Conservation (phyloP, 2,888 invertebrate genomes). For the Drosophila melanosoma region DNA sequence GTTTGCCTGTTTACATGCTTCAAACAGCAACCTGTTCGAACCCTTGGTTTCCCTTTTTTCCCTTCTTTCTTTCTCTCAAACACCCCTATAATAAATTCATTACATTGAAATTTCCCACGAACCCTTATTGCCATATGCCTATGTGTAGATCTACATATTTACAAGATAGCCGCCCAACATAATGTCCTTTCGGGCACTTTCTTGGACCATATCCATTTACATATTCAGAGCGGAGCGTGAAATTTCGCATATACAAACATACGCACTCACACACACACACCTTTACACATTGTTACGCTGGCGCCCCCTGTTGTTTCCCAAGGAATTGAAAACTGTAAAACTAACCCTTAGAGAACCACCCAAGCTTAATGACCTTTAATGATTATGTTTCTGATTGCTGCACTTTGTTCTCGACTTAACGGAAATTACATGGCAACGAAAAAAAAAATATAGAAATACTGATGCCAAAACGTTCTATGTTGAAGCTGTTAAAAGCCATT, state of each 20-base stretch:
- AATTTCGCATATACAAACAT: slow-evolving; percentile 23
- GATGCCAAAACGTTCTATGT: slow-evolving; percentile 8
- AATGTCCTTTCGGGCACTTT: slow-evolving; percentile 34
- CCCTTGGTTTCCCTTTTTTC: slow-evolving; percentile 6
- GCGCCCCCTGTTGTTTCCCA: slow-evolving; percentile 36
- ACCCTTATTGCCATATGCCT: slow-evolving; percentile 22
- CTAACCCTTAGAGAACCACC: slow-evolving; percentile 45
- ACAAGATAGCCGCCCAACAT: slow-evolving; percentile 49
- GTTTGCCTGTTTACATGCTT: not conserved
- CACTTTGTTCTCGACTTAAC: slow-evolving; percentile 26
- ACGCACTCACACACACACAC: not conserved
- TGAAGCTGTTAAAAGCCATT: slow-evolving; percentile 25
- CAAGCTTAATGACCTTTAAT: slow-evolving; percentile 66
- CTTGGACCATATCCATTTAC: slow-evolving; percentile 51
- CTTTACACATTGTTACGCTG: slow-evolving; percentile 2
- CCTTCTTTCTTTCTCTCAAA: not conserved
- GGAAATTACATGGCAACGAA: slow-evolving; percentile 56
- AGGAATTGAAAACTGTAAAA: slow-evolving; percentile 29
- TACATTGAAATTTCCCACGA: slow-evolving; percentile 64
- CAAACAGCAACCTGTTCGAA: slow-evolving; percentile 43
- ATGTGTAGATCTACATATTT: slow-evolving; percentile 48
- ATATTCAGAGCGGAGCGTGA: slow-evolving; percentile 44
- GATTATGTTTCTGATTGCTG: slow-evolving; percentile 49
- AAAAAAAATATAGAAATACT: not conserved
- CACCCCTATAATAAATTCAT: slow-evolving; percentile 24